Conservation (phyloP, 2,797 vertebrate species). For the Graptemys geographica region DNA sequence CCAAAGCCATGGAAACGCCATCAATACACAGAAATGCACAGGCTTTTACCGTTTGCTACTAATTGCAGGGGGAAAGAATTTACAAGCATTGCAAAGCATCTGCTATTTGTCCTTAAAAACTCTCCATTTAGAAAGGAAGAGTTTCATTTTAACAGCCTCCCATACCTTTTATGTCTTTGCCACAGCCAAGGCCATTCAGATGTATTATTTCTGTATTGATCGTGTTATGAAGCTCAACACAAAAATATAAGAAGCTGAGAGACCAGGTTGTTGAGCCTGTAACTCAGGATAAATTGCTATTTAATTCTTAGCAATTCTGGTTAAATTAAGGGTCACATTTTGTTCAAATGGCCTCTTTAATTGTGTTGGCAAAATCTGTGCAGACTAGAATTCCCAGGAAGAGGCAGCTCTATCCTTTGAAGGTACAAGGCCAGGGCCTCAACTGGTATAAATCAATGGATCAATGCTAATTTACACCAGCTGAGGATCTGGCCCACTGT, state of each 20-base stretch:
- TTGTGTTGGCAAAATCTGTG: conserved; percentile 59
- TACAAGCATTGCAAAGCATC: conserved; percentile 57
- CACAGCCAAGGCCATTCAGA: conserved; percentile 54
- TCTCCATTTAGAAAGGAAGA: conserved; percentile 47
- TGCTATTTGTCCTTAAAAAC: conserved; percentile 68
- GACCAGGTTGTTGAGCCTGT: conserved; percentile 44
- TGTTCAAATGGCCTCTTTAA: conserved; percentile 34
- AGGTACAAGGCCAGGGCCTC: conserved; percentile 18
- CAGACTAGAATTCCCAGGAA: conserved; percentile 50
- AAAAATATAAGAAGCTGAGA: conserved; percentile 47
- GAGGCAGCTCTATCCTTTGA: conserved; percentile 31
- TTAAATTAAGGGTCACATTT: conserved; percentile 57
- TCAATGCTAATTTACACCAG: conserved; percentile 44
- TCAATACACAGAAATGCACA: conserved; percentile 45
- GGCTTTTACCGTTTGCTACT: conserved; percentile 65
- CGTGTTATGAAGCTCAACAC: conserved; percentile 20
- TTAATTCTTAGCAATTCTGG: conserved; percentile 61
- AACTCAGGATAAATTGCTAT: conserved; percentile 60
- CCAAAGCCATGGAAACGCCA: conserved; percentile 45
- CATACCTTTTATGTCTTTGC: conserved; percentile 42
- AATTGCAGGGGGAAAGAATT: conserved; percentile 67
- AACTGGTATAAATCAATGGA: conserved; percentile 39
- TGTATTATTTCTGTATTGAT: conserved; percentile 48
- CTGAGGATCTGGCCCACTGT: conserved; percentile 41
- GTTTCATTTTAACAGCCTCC: conserved; percentile 60